Conservation (phyloP, 2,797 vertebrate species). For the Hemitrygon akajei region DNA sequence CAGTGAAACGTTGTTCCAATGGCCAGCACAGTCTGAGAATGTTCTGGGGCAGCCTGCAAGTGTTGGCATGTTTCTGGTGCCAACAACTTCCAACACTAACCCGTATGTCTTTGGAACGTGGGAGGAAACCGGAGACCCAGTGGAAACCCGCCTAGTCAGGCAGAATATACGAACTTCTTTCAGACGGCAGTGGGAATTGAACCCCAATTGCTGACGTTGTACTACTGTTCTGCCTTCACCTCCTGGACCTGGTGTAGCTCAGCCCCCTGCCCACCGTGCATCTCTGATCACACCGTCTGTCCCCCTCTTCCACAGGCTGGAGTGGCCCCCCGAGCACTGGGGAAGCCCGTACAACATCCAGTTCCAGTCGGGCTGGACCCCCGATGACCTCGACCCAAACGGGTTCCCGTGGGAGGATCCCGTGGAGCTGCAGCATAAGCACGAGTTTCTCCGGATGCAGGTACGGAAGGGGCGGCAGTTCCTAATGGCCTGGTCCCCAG, state of each 20-base stretch:
- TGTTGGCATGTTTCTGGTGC: no score
- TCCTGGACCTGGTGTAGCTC: neutral
- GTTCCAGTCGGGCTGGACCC: conserved; percentile 73
- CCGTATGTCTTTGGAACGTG: no score
- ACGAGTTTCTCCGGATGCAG: conserved; percentile 60
- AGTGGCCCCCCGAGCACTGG: conserved; percentile 50
- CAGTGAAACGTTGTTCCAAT: no score
- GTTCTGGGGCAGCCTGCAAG: no score
- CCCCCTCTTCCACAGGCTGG: conserved; percentile 53
- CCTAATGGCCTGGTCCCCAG: neutral
- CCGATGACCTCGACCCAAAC: conserved; percentile 52
- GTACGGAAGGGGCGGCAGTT: conserved; percentile 41
- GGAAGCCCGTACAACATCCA: conserved; percentile 59
- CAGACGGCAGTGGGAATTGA: no score
- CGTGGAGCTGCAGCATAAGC: conserved; percentile 71
- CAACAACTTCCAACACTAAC: no score
- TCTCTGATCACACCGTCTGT: neutral
- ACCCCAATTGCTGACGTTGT: no score
- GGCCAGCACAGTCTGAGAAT: no score
- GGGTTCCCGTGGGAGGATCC: conserved; percentile 75
- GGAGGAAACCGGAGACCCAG: no score
- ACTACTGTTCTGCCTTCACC: no score
- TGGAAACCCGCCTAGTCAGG: no score
- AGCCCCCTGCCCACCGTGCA: neutral
- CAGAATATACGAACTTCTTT: no score